Conservation (phyloP, 2,797 vertebrate genomes). For the Otus scops region DNA sequence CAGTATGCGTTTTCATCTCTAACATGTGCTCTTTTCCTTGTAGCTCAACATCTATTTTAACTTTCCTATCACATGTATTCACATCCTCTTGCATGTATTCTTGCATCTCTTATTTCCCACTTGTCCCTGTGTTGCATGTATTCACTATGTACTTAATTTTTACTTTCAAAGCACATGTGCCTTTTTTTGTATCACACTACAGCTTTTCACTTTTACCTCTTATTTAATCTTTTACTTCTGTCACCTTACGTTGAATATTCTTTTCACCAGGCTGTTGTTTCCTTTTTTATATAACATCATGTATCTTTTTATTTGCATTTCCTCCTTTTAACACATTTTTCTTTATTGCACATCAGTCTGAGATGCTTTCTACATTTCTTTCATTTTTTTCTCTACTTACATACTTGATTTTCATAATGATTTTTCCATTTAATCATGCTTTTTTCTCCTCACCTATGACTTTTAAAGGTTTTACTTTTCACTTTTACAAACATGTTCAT, state of each 20-base stretch:
- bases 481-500: accelerated
- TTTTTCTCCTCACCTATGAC: not conserved
- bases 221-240: not conserved
- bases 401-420: not conserved
- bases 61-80: not conserved
- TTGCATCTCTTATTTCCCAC: not conserved
- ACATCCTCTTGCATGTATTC: not conserved
- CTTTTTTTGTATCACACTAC: not conserved
- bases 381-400: not conserved
- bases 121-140: not conserved
- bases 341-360: not conserved
- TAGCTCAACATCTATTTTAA: not conserved
- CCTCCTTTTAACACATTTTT: not conserved
- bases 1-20: not conserved
- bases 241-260: not conserved
- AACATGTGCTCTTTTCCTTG: not conserved
- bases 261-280: not conserved
- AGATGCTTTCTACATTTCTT: not conserved
- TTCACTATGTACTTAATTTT: not conserved
- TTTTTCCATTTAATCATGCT: not conserved
- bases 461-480: not conserved
- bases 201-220: not conserved
- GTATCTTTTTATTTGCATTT: not conserved
- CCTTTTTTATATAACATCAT: not conserved
- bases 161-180: not conserved